These are phyloP conservation scores for Tonatia bakeri DNA, from an alignment of 2,113 vertebrate species.

Conservation along the genomic window DNA sequence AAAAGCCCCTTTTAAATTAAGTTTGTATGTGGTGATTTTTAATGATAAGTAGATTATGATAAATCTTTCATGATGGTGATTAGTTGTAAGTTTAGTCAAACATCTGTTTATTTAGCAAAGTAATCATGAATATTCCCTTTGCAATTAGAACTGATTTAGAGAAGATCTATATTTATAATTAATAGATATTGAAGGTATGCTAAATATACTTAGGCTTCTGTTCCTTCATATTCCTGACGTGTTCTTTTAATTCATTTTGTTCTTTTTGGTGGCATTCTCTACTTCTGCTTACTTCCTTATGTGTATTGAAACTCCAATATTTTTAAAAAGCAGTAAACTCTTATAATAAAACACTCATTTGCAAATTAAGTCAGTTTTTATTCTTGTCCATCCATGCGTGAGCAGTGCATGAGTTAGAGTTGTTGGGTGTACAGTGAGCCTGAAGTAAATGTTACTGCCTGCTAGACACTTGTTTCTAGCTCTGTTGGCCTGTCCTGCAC, in stretches of 20 bases:
- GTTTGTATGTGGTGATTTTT: slow-evolving; percentile 70
- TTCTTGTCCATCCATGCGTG: background rate
- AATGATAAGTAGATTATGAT: slow-evolving; percentile 69
- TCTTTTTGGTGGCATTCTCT: background rate
- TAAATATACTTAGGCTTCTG: slow-evolving; percentile 51
- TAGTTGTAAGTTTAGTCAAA: slow-evolving; percentile 71
- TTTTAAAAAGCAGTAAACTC: background rate
- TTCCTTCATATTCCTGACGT: background rate
- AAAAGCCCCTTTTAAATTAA: slow-evolving; percentile 65
- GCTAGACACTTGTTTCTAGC: background rate
- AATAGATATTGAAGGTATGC: slow-evolving; percentile 67
- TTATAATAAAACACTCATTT: background rate
- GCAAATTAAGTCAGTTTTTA: background rate
- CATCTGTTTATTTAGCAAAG: slow-evolving; percentile 72
- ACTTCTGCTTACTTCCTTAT: background rate
- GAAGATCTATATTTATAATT: slow-evolving; percentile 66
- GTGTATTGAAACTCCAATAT: background rate
- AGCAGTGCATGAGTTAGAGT: background rate
- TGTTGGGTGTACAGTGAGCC: background rate
- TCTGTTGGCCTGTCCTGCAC: background rate
- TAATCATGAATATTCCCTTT: slow-evolving; percentile 77
- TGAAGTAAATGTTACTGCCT: background rate
- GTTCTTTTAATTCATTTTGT: background rate
- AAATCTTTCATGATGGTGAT: slow-evolving; percentile 68
- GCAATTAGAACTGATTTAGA: slow-evolving; percentile 64